phyloP scores from a whole-genome alignment of 2,797 vertebrate species.

The Arrhamphus sclerolepis region DNA sequence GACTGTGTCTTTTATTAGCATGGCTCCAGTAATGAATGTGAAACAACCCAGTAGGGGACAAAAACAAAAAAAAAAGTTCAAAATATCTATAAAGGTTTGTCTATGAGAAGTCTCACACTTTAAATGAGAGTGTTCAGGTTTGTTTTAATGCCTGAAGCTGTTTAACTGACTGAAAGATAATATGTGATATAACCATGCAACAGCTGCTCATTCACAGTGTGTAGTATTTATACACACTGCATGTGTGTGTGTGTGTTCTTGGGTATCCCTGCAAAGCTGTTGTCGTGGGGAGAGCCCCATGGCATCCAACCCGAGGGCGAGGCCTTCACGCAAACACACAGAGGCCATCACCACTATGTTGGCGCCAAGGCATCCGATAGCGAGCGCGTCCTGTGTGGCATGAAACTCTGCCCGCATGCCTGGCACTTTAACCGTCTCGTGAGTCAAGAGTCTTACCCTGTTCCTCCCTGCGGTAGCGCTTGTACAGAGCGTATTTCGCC shows the following conservation, averaged over 20 bases:
- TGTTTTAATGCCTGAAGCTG: conserved; percentile 15
- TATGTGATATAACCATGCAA: conserved; percentile 28
- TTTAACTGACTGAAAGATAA: conserved; percentile 20
- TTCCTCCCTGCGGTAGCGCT: conserved; percentile 90
- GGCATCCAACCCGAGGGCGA: conserved; percentile 44
- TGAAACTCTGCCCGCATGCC: no score
- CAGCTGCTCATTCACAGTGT: conserved; percentile 58
- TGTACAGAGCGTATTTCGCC: conserved; percentile 95
- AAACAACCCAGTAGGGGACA: conserved; percentile 7
- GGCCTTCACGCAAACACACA: conserved; percentile 9
- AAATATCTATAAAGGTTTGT: conserved; percentile 18
- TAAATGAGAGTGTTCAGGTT: no score
- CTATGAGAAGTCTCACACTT: conserved; percentile 16
- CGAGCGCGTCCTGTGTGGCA: no score
- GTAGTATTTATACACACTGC: conserved; percentile 27
- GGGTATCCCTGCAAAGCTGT: conserved; percentile 53
- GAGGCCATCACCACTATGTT: not conserved
- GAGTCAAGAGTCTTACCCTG: conserved; percentile 84
- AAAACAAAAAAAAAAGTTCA: not conserved
- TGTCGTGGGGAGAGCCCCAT: conserved; percentile 52
- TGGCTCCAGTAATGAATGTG: conserved; percentile 37
- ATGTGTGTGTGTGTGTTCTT: conserved; percentile 29
- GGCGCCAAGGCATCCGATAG: no score
- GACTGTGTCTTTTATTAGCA: conserved; percentile 54
- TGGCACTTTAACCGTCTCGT: not conserved